Evolutionary conservation across 2,797 vertebrate genomes (phyloP).

Genomic region (Chelonia mydas): DNA sequence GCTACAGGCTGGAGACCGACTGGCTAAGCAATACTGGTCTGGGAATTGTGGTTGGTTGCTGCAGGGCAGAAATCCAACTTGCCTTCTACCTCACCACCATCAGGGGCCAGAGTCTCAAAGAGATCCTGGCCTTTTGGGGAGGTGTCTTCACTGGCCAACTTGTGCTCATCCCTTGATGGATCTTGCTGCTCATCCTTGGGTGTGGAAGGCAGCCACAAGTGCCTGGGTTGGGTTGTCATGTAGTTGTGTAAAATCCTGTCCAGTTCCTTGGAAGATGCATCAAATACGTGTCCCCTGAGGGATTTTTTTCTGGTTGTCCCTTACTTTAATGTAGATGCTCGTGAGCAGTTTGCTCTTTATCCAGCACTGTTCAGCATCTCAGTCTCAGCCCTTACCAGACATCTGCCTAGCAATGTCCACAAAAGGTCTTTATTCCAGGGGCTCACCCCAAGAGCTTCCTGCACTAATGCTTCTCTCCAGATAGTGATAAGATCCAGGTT

Average conservation of each 20-base stretch:
- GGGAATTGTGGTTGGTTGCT: neutral
- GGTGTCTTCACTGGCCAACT: neutral
- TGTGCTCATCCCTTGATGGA: neutral
- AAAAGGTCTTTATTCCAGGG: neutral
- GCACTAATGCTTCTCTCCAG: neutral
- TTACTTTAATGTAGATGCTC: neutral
- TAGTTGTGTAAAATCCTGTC: no score
- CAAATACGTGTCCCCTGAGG: neutral
- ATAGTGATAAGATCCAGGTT: neutral
- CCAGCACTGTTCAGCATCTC: neutral
- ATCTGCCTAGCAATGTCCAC: neutral
- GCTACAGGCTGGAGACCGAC: no score
- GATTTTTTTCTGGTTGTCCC: neutral
- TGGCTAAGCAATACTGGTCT: neutral
- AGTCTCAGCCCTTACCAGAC: neutral
- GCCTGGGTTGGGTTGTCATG: neutral
- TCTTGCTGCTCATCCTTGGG: neutral
- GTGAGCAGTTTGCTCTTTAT: neutral
- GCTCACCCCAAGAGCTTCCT: neutral
- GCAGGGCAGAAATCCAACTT: neutral
- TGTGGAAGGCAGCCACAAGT: neutral
- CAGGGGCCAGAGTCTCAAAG: neutral
- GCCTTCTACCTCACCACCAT: neutral
- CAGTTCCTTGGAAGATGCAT: no score
- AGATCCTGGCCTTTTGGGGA: neutral